Base-by-base conservation (phyloP, 2,113 vertebrate species). In the Morone chrysops region DNA sequence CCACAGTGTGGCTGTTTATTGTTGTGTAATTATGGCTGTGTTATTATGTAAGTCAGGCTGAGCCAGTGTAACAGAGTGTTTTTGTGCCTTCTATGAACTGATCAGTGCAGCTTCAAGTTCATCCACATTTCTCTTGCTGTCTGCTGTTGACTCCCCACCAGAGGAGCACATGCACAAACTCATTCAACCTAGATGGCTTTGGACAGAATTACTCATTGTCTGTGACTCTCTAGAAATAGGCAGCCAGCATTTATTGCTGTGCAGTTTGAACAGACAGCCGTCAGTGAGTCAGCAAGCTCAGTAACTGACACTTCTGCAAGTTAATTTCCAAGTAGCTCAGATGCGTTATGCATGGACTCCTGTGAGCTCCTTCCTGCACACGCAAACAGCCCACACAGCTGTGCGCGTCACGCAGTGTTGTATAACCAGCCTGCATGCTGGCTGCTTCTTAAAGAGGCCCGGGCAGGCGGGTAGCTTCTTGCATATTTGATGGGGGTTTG, bases 371-470 rank as follows among this genome's bases (percentile, higher is more conserved):
- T 48, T 18, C 22, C 57, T 59, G 75, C 67, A 18, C 3, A 74
- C 13, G 63, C n/a, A 2, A 5, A 41, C 65, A 43, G 11, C 47
- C 65, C 63, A 66, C 78, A 0, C 36, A n/a, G 20, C 51, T 57
- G 16, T 12, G 69, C 8, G 53, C 73, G 77, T 14, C 54, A 75
- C 9, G 65, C 11, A 1, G 16, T 59, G 78, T 84, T 88, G 82
- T 82, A 57, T 82, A 89, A 90, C 86, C 12, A 54, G 57, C 53
- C 71, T 18, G 56, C 22, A n/a, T 61, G 54, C 17, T 70, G 12
- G 62, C 66, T 51, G 62, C 20, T 20, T 18, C n/a, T 1, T 8
- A 22, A 40, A 6, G 18, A 53, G 48, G 51, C 38, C 68, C 20
- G 1, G 16, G 20, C 63, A 38, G 38, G 6, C 70, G 12, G 25